Evolutionary conservation across 2,888 invertebrate species (phyloP), one percentile per base, ranked within the genome.

Genomic region (Agonopterix arenella): DNA sequence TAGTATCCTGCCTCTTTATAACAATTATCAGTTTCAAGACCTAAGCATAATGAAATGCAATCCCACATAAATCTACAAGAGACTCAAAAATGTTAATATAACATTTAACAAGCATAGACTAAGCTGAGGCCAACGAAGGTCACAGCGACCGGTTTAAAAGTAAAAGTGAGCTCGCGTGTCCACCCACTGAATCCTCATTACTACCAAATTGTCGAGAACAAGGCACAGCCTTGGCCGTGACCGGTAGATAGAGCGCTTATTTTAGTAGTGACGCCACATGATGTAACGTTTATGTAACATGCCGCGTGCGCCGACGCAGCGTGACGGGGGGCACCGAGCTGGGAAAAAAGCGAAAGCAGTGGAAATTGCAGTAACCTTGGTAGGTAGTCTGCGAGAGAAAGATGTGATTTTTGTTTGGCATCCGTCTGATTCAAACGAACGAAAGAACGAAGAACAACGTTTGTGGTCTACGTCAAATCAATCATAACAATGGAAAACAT

Each of bases 171-270:
- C 74, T 76, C 77, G 73, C 80, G 75, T 79, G 80, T 84, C 85
- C 83, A 84, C 84, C 86, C 84, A 84, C 84, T 79, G 80, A 85
- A 84, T 84, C 84, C 84, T 86, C 84, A 85, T 84, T 84, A 80
- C 82, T 76, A 68, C 60, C 67, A 75, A 62, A 85, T 85, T 84
- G 84, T 73, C 76, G 74, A 67, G 75, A 74, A 75, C 73, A 70
- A 75, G 74, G 71, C 76, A 73, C 79, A 86, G 84, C 88, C 88
- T 89, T 89, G 88, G 86, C 88, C 86, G 86, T 89, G 88, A 86
- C 88, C 88, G 84, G 74, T 68, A 70, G 78, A 81, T 80, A 80
- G 82, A 80, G 70, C 80, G 84, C 75, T 79, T 82, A 85, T 85
- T 88, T 86, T 85, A 85, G 85, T 72, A 71, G 77, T 70, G 85